Conservation (phyloP, 1,140 invertebrate species). For the Drosophila takahashii region DNA sequence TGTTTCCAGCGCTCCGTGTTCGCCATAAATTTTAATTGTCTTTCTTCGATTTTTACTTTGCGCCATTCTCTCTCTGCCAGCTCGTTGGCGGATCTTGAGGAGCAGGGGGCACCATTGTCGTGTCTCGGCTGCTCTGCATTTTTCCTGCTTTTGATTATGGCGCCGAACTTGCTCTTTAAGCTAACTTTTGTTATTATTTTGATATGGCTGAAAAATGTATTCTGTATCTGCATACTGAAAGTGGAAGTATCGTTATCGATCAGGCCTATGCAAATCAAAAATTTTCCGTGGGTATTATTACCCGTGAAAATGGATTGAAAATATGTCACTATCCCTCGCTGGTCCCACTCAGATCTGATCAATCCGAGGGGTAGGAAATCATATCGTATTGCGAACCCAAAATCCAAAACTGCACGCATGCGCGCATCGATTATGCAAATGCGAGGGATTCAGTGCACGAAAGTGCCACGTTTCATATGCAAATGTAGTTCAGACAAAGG, state of each 20-base stretch:
- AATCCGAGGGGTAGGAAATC: constrained; percentile 29
- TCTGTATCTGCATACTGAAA: not conserved
- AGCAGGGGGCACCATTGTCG: constrained; percentile 40
- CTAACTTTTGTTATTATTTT: constrained; percentile 33
- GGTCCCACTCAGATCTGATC: constrained; percentile 6
- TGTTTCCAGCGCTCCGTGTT: constrained; percentile 56
- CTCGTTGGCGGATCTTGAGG: not conserved
- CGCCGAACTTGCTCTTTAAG: constrained; percentile 56
- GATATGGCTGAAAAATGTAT: not conserved
- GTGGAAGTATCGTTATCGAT: not conserved
- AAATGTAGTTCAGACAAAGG: constrained; percentile 60
- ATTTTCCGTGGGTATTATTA: not conserved
- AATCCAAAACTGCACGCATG: constrained; percentile 72
- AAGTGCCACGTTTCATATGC: constrained; percentile 76
- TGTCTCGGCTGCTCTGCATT: constrained; percentile 29
- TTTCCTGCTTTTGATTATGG: constrained; percentile 7
- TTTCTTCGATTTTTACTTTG: constrained; percentile 77
- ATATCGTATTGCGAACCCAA: constrained; percentile 11
- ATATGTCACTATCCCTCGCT: constrained; percentile 24
- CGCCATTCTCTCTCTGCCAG: constrained; percentile 24
- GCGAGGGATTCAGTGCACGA: constrained; percentile 1
- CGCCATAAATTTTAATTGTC: constrained; percentile 78
- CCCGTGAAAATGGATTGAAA: not conserved
- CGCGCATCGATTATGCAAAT: constrained; percentile 80
- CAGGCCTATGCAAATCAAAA: not conserved